Percentiles rank a stretch among this genome's conserved stretches.
These are phyloP conservation scores for Otis tarda DNA, from an alignment of 2,113 vertebrate genomes.

Conservation along the genomic window DNA sequence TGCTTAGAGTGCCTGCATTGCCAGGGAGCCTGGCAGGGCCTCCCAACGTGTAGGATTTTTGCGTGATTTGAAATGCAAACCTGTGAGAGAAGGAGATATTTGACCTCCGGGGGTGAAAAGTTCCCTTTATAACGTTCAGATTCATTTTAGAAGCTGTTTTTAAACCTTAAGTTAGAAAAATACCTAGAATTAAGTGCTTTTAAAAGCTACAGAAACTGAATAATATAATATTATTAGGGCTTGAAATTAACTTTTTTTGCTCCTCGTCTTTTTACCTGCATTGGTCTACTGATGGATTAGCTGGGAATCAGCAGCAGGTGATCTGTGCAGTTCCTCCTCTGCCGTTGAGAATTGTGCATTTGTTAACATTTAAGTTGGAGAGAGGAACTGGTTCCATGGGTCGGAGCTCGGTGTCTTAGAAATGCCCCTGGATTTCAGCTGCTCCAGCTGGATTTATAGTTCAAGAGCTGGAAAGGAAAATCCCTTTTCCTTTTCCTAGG, in stretches of 20 bases:
- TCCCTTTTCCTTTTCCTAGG: neutral
- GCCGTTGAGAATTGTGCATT: neutral
- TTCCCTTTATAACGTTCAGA: neutral
- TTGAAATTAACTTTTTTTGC: constrained; percentile 59
- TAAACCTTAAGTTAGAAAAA: constrained; percentile 61
- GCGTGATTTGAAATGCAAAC: neutral
- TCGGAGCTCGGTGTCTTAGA: neutral
- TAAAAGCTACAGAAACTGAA: constrained; percentile 55
- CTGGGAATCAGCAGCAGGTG: neutral
- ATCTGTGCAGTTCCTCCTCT: neutral
- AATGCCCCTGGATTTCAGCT: constrained; percentile 11
- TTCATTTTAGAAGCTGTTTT: constrained; percentile 42
- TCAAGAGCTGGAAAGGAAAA: neutral
- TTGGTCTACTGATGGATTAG: neutral
- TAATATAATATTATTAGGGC: constrained; percentile 49
- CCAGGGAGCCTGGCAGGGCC: neutral
- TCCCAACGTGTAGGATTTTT: neutral
- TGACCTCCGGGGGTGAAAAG: neutral
- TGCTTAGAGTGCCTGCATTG: neutral
- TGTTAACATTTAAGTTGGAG: neutral
- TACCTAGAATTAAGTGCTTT: constrained; percentile 58
- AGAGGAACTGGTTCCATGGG: neutral
- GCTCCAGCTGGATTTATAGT: neutral
- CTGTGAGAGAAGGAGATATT: neutral
- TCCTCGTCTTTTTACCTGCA: constrained; percentile 4